phyloP scores from a whole-genome alignment of 1,140 invertebrate genomes.

The Anagrus nilaparvatae region DNA sequence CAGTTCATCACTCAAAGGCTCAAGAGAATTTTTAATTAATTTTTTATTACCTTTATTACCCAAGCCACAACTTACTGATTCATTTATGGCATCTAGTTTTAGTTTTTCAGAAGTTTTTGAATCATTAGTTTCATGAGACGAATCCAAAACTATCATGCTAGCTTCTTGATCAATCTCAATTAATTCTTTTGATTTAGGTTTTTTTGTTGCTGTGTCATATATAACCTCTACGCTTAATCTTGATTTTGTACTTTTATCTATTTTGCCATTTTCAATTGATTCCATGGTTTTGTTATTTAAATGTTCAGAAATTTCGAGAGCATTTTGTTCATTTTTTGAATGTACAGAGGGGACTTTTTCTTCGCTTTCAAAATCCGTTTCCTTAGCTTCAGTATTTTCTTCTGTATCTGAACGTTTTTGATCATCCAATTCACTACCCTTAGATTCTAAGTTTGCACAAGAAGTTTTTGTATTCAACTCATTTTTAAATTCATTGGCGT shows the following conservation, averaged over 20 bases:
- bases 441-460: no score
- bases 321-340: no score
- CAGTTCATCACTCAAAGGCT: slow-evolving; percentile 9
- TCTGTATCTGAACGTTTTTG: no score
- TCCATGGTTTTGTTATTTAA: neutral
- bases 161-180: slow-evolving; percentile 32
- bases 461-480: no score
- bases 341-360: no score
- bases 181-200: slow-evolving; percentile 22
- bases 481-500: no score
- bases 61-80: slow-evolving; percentile 20
- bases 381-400: no score
- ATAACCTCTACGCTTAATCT: slow-evolving; percentile 31
- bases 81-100: slow-evolving; percentile 16
- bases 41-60: slow-evolving; percentile 17
- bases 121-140: slow-evolving; percentile 21
- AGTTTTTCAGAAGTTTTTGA: slow-evolving; percentile 12
- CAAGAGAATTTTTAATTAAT: slow-evolving; percentile 17
- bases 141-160: slow-evolving; percentile 26
- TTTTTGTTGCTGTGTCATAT: slow-evolving; percentile 22
- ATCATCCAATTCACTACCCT: no score
- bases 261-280: neutral
- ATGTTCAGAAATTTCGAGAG: no score
- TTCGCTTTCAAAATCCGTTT: no score
- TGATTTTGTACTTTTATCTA: slow-evolving; percentile 12